Evolutionary conservation across 2,888 invertebrate genomes (phyloP).

Genomic region (Melieria crassipennis): DNA sequence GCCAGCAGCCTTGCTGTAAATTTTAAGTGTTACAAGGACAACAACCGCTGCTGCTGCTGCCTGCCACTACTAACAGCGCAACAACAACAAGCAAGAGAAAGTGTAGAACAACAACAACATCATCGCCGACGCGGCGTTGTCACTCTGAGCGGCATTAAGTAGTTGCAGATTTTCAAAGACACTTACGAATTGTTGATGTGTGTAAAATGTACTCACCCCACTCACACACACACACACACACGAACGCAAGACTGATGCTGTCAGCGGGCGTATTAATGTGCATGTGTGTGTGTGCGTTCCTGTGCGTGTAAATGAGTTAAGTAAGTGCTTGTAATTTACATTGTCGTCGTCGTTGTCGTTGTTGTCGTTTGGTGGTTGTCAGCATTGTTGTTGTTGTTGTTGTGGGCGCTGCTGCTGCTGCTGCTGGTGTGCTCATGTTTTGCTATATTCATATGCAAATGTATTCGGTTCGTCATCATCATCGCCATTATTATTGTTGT

Average conservation of each 20-base stretch:
- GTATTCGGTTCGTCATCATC: not conserved
- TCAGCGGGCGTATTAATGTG: not conserved
- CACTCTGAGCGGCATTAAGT: too few species aligned
- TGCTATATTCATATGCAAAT: not conserved
- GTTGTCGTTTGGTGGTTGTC: too few species aligned
- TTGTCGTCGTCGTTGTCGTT: too few species aligned
- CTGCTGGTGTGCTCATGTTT: not conserved
- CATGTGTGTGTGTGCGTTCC: not conserved
- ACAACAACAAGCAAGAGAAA: not conserved
- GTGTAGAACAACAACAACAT: not conserved
- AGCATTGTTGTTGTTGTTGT: not conserved
- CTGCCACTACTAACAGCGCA: not conserved
- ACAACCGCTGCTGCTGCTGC: not conserved
- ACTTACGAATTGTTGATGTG: too few species aligned
- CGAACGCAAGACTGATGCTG: not conserved
- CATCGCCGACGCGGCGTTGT: not conserved
- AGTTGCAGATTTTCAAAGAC: too few species aligned
- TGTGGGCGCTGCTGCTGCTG: not conserved
- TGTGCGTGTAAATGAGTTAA: not conserved
- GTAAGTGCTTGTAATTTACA: too few species aligned
- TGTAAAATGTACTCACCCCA: too few species aligned
- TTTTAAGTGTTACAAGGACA: slow-evolving; percentile 5
- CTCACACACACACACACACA: too few species aligned
- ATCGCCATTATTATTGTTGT: not conserved
- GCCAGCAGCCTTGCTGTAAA: not conserved